phyloP scores from a whole-genome alignment of 2,797 vertebrate genomes.

The Semaprochilodus insignis region DNA sequence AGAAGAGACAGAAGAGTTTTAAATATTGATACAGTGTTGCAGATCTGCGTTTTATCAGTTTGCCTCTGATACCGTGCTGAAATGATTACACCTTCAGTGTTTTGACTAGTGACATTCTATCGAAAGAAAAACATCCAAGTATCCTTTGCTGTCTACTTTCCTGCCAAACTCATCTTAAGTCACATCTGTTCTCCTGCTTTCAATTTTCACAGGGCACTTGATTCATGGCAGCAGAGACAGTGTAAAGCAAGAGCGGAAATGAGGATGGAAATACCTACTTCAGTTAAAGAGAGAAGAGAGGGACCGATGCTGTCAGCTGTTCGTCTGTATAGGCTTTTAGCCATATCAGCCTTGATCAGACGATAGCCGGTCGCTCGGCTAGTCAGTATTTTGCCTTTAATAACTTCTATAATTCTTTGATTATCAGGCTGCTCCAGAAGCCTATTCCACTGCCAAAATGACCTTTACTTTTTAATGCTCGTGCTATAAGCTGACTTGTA shows the following conservation, averaged over 20 bases:
- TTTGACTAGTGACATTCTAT: conserved; percentile 48
- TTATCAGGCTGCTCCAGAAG: conserved; percentile 68
- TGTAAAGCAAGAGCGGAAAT: conserved; percentile 44
- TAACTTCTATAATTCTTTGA: conserved; percentile 69
- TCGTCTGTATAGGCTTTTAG: conserved; percentile 46
- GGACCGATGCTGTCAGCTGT: conserved; percentile 45
- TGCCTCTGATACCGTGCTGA: not conserved
- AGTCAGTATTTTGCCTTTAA: conserved; percentile 62
- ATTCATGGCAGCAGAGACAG: conserved; percentile 29
- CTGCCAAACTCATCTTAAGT: conserved; percentile 38
- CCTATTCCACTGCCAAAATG: conserved; percentile 65
- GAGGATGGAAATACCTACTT: conserved; percentile 55
- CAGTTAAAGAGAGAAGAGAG: conserved; percentile 51
- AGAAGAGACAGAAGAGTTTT: not conserved
- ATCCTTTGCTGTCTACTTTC: conserved; percentile 28
- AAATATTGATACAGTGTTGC: not conserved
- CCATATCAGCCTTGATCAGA: conserved; percentile 55
- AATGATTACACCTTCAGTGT: not conserved
- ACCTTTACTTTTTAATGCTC: conserved; percentile 67
- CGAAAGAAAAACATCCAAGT: not conserved
- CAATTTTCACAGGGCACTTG: conserved; percentile 41
- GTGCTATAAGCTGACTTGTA: conserved; percentile 64
- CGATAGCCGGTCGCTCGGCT: conserved; percentile 42
- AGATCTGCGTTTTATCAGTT: not conserved
- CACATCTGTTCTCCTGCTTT: conserved; percentile 44